Evolutionary conservation across 2,113 vertebrate genomes (phyloP), one percentile per base, ranked within the genome.

Genomic region (Burhinus bistriatus): DNA sequence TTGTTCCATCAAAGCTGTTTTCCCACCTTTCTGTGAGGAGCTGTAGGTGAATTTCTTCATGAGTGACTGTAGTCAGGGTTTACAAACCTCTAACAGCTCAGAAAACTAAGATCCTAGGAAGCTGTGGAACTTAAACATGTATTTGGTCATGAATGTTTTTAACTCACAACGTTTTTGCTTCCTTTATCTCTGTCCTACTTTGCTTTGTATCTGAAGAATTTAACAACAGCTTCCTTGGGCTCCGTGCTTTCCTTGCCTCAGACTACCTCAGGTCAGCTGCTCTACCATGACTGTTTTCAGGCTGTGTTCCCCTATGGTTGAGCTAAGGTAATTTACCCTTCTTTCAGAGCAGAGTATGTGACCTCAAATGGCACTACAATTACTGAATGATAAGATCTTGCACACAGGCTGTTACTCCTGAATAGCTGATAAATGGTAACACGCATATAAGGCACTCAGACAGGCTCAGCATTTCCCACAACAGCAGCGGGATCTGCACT

Each of bases 391-490:
- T 27, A 61, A 71, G 36, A 49, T 61, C 57, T 52, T 52, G 30
- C 25, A 30, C 29, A 44, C 15, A 47, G 69, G 29, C 13, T 51
- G 10, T 16, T 89, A 40, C 22, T 75, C 19, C 42, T 42, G n/a
- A 78, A 76, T 23, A 52, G 32, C 47, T 85, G 61, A 21, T 64
- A 68, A 1, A 26, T 0, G 2, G 26, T 21, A 86, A 12, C 57
- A 49, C 1, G 0, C 6, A 12, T 25, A 20, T 0, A 57, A 22
- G 19, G 47, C 27, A 5, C 58, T 49, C 0, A 0, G 15, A 22
- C 29, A 80, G 34, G 42, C 18, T n/a, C 27, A 42, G 76, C 55
- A n/a, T 12, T 8, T 88, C 32, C 51, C 54, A 22, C 42, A 49
- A 23, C 7, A 49, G 40, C 44, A 75, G 27, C 3, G 27, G 20